Conservation (phyloP, 2,113 vertebrate species). For the Syngnathus scovelli region DNA sequence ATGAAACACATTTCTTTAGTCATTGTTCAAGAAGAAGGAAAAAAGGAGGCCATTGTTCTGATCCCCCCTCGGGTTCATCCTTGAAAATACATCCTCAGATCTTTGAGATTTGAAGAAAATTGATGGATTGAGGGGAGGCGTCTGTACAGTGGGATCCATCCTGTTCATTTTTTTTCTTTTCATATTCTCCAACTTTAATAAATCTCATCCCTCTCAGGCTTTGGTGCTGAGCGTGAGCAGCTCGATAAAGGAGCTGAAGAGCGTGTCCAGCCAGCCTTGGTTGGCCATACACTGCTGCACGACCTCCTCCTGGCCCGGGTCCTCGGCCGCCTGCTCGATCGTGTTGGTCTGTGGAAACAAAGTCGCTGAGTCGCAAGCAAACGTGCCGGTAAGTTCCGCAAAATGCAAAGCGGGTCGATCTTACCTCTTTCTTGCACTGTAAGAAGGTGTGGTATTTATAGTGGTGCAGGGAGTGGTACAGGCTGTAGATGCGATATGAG, state of each 20-base stretch:
- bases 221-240: constrained; percentile 81
- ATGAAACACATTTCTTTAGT: constrained; percentile 58
- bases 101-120: constrained; percentile 52
- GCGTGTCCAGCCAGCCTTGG: constrained; percentile 87
- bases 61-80: constrained; percentile 46
- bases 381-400: background rate
- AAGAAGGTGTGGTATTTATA: constrained; percentile 94
- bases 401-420: constrained; percentile 6
- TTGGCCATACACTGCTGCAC: constrained; percentile 95
- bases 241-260: constrained; percentile 86
- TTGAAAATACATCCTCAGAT: constrained; percentile 53
- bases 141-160: constrained; percentile 61
- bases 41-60: constrained; percentile 43
- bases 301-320: constrained; percentile 90
- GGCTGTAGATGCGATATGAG: constrained; percentile 82
- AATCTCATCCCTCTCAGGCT: constrained; percentile 51
- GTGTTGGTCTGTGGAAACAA: constrained; percentile 75
- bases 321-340: constrained; percentile 84
- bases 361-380: background rate
- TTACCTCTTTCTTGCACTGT: constrained; percentile 90
- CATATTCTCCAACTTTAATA: constrained; percentile 21
- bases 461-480: constrained; percentile 91
- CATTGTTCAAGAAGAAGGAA: constrained; percentile 56
- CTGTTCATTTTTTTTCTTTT: constrained; percentile 29
- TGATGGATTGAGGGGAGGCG: constrained; percentile 36